Evolutionary conservation across 2,888 invertebrate species (phyloP), one percentile per base, ranked within the genome.

Genomic region (Neria commutata): DNA sequence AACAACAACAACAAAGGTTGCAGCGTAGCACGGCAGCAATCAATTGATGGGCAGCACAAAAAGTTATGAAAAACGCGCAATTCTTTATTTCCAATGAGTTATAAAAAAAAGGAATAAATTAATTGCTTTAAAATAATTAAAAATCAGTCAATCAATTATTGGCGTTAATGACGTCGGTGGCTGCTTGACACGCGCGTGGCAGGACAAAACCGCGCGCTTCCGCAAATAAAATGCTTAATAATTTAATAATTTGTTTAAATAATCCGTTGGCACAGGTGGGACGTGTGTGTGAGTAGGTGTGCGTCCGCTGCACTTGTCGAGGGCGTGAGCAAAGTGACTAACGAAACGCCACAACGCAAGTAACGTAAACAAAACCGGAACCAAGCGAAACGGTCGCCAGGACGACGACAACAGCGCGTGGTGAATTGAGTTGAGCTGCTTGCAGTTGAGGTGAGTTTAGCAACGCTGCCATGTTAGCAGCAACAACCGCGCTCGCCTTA

Each of bases 81-180:
- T 29, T 5, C 11, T 29, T 29, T 29, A 29, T 29, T 29, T 29
- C 29, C 29, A 29, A 8, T 5, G 5, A 29, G 11, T 29, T 29
- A 29, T 29, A 8, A 14, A 4, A 37, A 37, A 52, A 34, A 52
- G 45, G 37, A 49, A 58, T 49, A 49, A 23, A 49, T 29, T 54
- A 56, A 52, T 58, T 56, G 56, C 56, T 47, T 54, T 51, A 46
- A 34, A 49, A 49, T 61, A 58, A 61, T 64, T 64, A 61, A 61
- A 61, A 63, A 47, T 53, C 62, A 63, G 56, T 61, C 63, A 64
- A 63, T 63, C 61, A 58, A 60, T 62, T 57, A 57, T 40, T 58
- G 48, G 5, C 42, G n/a, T 37, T 37, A 37, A 37, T 37, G 37
- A 14, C n/a, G 37, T n/a, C n/a, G n/a, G n/a, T n/a, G 29, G 29